A percentile compares a stretch with the other conserved stretches of the same genome.
These are phyloP conservation scores for Pachydiplax longipennis DNA, from an alignment of 2,888 invertebrate genomes.

Conservation along the genomic window DNA sequence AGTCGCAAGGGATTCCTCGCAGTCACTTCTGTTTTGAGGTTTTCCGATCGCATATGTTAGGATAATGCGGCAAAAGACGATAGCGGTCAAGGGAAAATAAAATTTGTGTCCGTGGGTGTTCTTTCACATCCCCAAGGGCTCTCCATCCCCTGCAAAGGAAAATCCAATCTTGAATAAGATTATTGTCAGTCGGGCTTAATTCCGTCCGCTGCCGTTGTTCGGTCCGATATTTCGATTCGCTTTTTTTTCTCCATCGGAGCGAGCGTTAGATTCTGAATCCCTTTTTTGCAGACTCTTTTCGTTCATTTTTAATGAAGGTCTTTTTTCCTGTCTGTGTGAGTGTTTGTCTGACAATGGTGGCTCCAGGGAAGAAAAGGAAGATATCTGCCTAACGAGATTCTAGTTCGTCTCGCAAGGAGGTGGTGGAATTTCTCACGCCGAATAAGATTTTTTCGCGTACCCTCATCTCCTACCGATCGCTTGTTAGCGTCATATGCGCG, in stretches of 20 bases:
- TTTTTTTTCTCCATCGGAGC: background rate
- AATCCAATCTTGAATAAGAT: slow-evolving; percentile 13
- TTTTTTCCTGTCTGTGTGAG: background rate
- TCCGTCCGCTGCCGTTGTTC: background rate
- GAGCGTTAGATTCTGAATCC: background rate
- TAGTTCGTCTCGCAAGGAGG: background rate
- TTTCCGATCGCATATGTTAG: background rate
- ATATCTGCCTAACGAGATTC: slow-evolving; percentile 14
- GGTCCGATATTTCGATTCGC: background rate
- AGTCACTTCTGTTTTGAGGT: background rate
- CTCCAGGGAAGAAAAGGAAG: slow-evolving; percentile 4
- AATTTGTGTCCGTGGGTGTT: slow-evolving; percentile 27
- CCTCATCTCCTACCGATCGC: too few species aligned
- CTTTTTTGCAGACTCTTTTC: background rate
- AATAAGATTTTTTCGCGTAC: too few species aligned
- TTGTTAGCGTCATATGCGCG: too few species aligned
- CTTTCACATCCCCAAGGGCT: slow-evolving; percentile 1
- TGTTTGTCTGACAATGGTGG: slow-evolving; percentile 3
- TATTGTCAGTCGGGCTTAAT: slow-evolving; percentile 36
- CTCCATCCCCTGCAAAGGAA: background rate
- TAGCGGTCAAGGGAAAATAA: slow-evolving; percentile 32
- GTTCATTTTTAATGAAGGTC: slow-evolving; percentile 37
- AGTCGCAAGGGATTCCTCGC: background rate
- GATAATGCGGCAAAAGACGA: background rate
- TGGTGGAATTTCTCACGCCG: background rate